Evolutionary conservation across 2,888 invertebrate genomes (phyloP), one percentile per base, ranked within the genome.

Genomic region (Diplazon laetatorius): DNA sequence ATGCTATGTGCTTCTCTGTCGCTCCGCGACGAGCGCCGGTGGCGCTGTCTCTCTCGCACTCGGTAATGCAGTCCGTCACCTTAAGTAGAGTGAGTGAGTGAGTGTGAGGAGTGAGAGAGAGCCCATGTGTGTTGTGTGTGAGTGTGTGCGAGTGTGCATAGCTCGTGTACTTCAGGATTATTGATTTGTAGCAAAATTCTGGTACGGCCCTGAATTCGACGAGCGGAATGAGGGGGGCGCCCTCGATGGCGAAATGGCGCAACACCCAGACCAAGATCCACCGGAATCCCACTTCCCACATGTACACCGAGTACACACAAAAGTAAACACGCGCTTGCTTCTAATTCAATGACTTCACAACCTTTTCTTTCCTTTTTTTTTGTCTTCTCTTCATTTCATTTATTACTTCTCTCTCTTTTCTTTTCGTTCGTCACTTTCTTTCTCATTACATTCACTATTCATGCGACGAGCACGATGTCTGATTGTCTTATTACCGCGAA

Each of bases 111-210:
- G n/a, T n/a, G n/a, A n/a, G n/a, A n/a, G n/a, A n/a, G n/a, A n/a
- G n/a, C n/a, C n/a, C n/a, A n/a, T n/a, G n/a, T n/a, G n/a, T n/a
- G n/a, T n/a, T n/a, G n/a, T n/a, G n/a, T n/a, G n/a, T n/a, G n/a
- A n/a, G n/a, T n/a, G n/a, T n/a, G 14, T 12, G 25, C 4, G 25
- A 30, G 52, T 52, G 30, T 52, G n/a, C 52, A 30, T 14, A 52
- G 12, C 6, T 12, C 52, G 25, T 2, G 2, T 5, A 2, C 44
- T 73, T 59, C 18, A 30, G 55, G 52, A 10, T 75, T 82, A 82
- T 82, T 82, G 82, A 82, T 82, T 80, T 78, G 57, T 74, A 75
- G 71, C 39, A 52, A 50, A 71, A 39, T n/a, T 22, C 20, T 57
- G 66, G 10, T 71, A 78, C 80, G 76, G 60, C 73, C 80, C 78